Conservation (phyloP, 2,888 invertebrate species). For the Ethmia dodecea region DNA sequence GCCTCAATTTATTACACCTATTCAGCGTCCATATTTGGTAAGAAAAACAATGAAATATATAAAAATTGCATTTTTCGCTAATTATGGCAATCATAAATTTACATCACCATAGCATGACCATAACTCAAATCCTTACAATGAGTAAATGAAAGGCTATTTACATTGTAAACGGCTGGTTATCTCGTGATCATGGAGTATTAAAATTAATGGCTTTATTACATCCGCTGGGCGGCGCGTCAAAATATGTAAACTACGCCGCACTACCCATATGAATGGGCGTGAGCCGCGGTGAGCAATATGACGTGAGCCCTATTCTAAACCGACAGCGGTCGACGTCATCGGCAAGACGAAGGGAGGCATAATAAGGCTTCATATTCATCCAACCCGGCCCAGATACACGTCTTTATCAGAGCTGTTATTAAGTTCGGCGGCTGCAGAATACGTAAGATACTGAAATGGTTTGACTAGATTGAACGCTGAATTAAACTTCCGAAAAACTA, state of each 20-base stretch:
- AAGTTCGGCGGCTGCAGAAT: slow-evolving; percentile 54
- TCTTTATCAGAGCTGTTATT: slow-evolving; percentile 66
- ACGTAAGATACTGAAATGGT: slow-evolving; percentile 43
- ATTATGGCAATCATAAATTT: too few species aligned
- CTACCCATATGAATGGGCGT: slow-evolving; percentile 56
- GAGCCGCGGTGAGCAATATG: slow-evolving; percentile 53
- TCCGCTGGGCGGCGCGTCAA: slow-evolving; percentile 37
- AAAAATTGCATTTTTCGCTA: too few species aligned
- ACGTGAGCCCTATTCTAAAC: slow-evolving; percentile 47
- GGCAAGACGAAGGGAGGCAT: slow-evolving; percentile 45
- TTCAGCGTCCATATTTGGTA: too few species aligned
- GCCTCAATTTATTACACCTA: too few species aligned
- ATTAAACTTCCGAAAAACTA: slow-evolving; percentile 26
- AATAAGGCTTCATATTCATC: slow-evolving; percentile 58
- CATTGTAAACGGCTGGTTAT: slow-evolving; percentile 27
- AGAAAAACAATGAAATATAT: too few species aligned
- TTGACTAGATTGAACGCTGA: slow-evolving; percentile 49
- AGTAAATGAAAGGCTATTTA: slow-evolving; percentile 29
- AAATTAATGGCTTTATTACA: slow-evolving; percentile 61
- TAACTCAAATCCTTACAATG: slow-evolving; percentile 20
- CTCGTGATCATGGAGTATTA: slow-evolving; percentile 43
- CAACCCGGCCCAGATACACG: slow-evolving; percentile 49
- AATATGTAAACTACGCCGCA: slow-evolving; percentile 61
- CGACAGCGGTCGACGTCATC: slow-evolving; percentile 62
- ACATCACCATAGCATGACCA: too few species aligned